Conservation (phyloP, 2,888 invertebrate genomes). For the Leucoptera coffeella region DNA sequence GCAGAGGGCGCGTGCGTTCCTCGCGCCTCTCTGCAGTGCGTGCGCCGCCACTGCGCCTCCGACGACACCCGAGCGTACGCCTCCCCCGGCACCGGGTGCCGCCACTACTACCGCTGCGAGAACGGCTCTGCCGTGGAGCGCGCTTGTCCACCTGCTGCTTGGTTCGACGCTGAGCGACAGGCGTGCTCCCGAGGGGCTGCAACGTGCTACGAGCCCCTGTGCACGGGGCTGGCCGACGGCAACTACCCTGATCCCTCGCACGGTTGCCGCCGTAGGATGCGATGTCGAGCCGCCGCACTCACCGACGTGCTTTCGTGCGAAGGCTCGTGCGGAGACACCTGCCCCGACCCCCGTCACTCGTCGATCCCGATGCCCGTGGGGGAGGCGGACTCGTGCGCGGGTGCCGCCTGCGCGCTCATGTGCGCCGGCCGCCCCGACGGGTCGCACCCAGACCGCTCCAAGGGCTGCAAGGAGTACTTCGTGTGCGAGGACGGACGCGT, state of each 20-base stretch:
- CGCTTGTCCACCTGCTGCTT: slow-evolving; percentile 45
- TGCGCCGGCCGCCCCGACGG: slow-evolving; percentile 48
- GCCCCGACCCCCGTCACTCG: slow-evolving; percentile 31
- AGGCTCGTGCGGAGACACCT: slow-evolving; percentile 15
- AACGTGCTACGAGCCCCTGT: slow-evolving; percentile 55
- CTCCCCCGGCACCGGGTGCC: slow-evolving; percentile 51
- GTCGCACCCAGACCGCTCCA: slow-evolving; percentile 47
- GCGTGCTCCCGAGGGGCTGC: slow-evolving; percentile 48
- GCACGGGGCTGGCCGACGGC: slow-evolving; percentile 51
- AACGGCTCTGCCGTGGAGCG: slow-evolving; percentile 38
- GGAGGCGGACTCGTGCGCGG: slow-evolving; percentile 44
- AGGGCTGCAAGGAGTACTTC: slow-evolving; percentile 52
- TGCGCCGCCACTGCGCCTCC: slow-evolving; percentile 27
- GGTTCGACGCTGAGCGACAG: slow-evolving; percentile 50
- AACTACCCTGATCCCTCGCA: slow-evolving; percentile 52
- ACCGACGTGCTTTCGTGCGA: slow-evolving; percentile 24
- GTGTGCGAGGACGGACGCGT: slow-evolving; percentile 49
- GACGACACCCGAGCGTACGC: slow-evolving; percentile 36
- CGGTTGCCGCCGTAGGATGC: slow-evolving; percentile 43
- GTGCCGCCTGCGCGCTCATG: slow-evolving; percentile 37
- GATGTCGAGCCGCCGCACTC: slow-evolving; percentile 41
- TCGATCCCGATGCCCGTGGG: slow-evolving; percentile 40
- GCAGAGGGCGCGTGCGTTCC: slow-evolving; percentile 31
- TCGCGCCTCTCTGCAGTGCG: slow-evolving; percentile 23
- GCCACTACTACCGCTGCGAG: slow-evolving; percentile 52